These are phyloP conservation scores for Oligia latruncula DNA, from an alignment of 2,888 invertebrate species.

Conservation along the genomic window DNA sequence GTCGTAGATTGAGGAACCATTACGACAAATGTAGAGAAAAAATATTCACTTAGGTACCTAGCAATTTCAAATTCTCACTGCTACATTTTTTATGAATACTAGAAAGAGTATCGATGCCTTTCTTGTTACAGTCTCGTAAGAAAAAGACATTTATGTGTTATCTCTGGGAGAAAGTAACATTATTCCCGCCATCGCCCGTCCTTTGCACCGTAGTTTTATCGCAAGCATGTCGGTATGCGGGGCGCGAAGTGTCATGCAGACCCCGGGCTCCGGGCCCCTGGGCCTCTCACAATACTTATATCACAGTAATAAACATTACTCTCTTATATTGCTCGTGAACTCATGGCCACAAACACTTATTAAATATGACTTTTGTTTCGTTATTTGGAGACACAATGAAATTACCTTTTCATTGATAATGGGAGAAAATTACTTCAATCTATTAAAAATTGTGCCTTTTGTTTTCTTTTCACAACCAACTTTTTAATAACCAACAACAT, in stretches of 20 bases:
- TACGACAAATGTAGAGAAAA: not conserved
- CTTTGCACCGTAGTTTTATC: constrained; percentile 17
- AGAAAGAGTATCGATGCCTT: not conserved
- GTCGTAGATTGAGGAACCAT: not conserved
- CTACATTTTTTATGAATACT: not conserved
- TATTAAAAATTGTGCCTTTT: too few species aligned
- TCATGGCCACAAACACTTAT: constrained; percentile 32
- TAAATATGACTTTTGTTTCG: constrained; percentile 47
- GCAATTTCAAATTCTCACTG: not conserved
- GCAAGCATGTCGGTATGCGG: constrained; percentile 60
- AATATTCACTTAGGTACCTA: not conserved
- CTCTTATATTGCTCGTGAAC: constrained; percentile 44
- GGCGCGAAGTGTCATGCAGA: constrained; percentile 51
- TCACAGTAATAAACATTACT: constrained; percentile 67
- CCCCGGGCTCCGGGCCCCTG: not conserved
- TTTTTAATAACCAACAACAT: too few species aligned
- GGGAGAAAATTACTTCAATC: not conserved
- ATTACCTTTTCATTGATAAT: not conserved
- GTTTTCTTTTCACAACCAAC: too few species aligned
- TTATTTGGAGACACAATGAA: not conserved
- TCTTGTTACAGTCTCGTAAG: not conserved
- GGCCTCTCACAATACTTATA: constrained; percentile 50
- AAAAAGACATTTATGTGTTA: not conserved
- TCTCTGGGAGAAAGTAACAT: not conserved
- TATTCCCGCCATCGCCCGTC: constrained; percentile 19